phyloP scores from a whole-genome alignment of 2,113 vertebrate species.

The Xenopus borealis region DNA sequence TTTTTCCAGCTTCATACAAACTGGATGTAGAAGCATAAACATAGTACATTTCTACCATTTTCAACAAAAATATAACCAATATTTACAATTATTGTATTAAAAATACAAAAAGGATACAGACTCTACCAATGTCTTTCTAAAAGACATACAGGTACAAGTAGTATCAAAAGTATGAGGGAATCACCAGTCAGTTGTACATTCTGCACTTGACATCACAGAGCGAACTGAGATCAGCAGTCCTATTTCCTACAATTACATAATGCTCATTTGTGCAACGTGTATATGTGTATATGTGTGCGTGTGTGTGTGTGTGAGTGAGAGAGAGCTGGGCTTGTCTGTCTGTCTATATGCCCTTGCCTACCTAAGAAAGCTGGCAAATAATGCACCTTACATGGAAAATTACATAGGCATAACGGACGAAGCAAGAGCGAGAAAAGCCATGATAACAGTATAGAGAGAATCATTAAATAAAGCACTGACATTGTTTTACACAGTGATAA shows the following conservation, averaged over 20 bases:
- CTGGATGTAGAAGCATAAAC: slow-evolving; percentile 99
- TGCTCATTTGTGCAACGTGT: slow-evolving; percentile 92
- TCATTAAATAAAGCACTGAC: slow-evolving; percentile 85
- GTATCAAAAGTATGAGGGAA: slow-evolving; percentile 95
- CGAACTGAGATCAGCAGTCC: slow-evolving; percentile 91
- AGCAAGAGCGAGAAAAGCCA: slow-evolving; percentile 76
- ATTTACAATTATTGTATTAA: slow-evolving; percentile 99
- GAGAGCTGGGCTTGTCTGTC: slow-evolving; percentile 74
- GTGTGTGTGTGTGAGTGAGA: slow-evolving; percentile 49
- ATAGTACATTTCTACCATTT: slow-evolving; percentile 98
- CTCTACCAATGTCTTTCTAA: slow-evolving; percentile 99
- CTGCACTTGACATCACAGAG: slow-evolving; percentile 97
- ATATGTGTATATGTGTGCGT: too few species aligned
- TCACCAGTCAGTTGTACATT: slow-evolving; percentile 98
- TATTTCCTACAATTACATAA: slow-evolving; percentile 95
- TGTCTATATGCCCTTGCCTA: slow-evolving; percentile 86
- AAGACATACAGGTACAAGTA: slow-evolving; percentile 99
- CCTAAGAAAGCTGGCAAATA: slow-evolving; percentile 83
- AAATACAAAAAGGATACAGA: slow-evolving; percentile 99
- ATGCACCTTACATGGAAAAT: slow-evolving; percentile 88
- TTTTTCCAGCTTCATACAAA: slow-evolving; percentile 95
- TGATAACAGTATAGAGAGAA: slow-evolving; percentile 74
- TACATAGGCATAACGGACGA: slow-evolving; percentile 90
- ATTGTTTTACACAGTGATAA: slow-evolving; percentile 90
- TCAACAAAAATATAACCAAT: slow-evolving; percentile 99